These are phyloP conservation scores for Mimas tiliae DNA, from an alignment of 2,888 invertebrate species.

Conservation along the genomic window DNA sequence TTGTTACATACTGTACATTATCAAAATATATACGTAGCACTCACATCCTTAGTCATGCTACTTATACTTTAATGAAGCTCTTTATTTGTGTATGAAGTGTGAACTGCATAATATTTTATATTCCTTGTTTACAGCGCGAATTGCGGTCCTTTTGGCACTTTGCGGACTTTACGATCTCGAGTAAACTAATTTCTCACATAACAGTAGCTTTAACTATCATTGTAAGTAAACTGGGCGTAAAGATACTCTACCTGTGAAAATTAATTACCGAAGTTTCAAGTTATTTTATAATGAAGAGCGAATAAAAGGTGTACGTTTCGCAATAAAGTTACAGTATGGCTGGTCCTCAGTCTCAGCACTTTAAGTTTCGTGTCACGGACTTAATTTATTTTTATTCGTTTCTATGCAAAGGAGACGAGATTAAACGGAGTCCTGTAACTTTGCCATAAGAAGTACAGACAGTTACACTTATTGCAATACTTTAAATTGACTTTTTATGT, in stretches of 20 bases:
- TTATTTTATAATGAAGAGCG: conserved; percentile 22
- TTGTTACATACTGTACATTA: background rate
- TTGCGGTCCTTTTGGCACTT: conserved; percentile 21
- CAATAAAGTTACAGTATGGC: background rate
- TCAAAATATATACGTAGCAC: background rate
- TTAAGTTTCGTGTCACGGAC: conserved; percentile 13
- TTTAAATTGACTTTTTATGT: conserved; percentile 10
- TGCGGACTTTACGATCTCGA: conserved; percentile 11
- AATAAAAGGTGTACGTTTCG: conserved; percentile 23
- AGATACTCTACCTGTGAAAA: conserved; percentile 15
- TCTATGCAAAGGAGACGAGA: conserved; percentile 32
- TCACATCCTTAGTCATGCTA: background rate
- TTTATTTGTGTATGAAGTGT: background rate
- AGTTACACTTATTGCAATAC: background rate
- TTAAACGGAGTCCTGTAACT: conserved; percentile 22
- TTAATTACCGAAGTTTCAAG: conserved; percentile 22
- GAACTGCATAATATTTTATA: background rate
- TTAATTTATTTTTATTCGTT: conserved; percentile 34
- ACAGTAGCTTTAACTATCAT: conserved; percentile 3
- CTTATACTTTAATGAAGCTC: background rate
- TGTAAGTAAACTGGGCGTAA: conserved; percentile 7
- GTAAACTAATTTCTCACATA: conserved; percentile 22
- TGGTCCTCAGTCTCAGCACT: conserved; percentile 8
- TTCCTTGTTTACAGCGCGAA: conserved; percentile 1
- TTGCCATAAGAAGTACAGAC: conserved; percentile 1